These are phyloP conservation scores for Cheilinus undulatus DNA, from an alignment of 2,113 vertebrate species.

Conservation along the genomic window DNA sequence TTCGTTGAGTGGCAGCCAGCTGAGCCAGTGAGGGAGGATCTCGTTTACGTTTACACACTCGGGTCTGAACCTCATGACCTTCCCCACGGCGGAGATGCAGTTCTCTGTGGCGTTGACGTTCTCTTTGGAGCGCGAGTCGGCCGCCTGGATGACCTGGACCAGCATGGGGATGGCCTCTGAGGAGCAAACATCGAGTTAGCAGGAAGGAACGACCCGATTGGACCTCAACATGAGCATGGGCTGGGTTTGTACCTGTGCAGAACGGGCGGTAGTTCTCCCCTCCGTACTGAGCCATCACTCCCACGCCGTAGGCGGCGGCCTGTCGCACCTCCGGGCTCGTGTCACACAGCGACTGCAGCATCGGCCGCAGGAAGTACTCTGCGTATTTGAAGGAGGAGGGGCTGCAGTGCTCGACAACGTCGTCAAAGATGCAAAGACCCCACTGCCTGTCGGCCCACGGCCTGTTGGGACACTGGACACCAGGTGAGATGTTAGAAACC, in stretches of 20 bases:
- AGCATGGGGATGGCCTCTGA: conserved; percentile 95
- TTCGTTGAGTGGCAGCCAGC: conserved; percentile 96
- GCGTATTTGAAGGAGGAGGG: conserved; percentile 96
- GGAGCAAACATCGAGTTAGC: rapidly evolving
- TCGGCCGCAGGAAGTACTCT: conserved; percentile 92
- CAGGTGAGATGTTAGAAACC: not conserved
- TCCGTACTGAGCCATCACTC: conserved; percentile 97
- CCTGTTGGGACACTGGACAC: conserved; percentile 90
- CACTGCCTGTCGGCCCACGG: conserved; percentile 98
- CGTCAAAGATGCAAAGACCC: conserved; percentile 98
- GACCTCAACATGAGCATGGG: too few relatives aligned
- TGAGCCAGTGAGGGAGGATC: conserved; percentile 97
- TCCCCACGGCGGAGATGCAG: conserved; percentile 98
- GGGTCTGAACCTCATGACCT: conserved; percentile 95
- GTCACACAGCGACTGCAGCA: conserved; percentile 94
- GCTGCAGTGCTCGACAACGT: conserved; percentile 97
- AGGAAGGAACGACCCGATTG: too few relatives aligned
- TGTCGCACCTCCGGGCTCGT: conserved; percentile 94
- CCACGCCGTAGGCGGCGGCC: conserved; percentile 95
- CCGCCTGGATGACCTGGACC: conserved; percentile 93
- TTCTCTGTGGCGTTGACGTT: conserved; percentile 98
- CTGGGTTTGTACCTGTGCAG: conserved; percentile 88
- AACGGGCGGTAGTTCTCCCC: conserved; percentile 95
- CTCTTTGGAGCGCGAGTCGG: conserved; percentile 94
- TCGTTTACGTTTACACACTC: conserved; percentile 94